Base-by-base conservation (phyloP, 2,113 vertebrate species). In the Aramus guarauna region DNA sequence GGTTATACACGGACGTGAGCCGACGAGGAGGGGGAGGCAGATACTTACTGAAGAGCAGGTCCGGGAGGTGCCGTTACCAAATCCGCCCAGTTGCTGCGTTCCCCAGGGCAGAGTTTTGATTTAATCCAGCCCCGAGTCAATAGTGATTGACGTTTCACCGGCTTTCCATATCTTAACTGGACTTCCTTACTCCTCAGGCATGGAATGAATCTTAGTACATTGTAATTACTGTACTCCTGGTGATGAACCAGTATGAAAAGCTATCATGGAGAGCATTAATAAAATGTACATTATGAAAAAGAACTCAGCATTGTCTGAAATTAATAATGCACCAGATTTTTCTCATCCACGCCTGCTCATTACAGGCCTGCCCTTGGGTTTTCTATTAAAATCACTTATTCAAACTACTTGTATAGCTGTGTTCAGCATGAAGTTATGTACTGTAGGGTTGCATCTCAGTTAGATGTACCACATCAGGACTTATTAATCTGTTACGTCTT, bases 111-210 rank as follows among this genome's bases (percentile, higher is more conserved):
- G 63, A 80, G 59, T 79, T 95, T 66, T 79, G 59, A 87, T 90
- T 95, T 79, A 92, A 71, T 85, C 71, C 5, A 8, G 18, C 77
- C 74, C 74, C 1, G 8, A 80, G 74, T 91, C 84, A 92, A 82
- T 69, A 69, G n/a, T 55, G 77, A 94, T 91, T 76, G 94, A 90
- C 23, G 2, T 95, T 97, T 95, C 62, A 79, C n/a, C 68, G 69
- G 50, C 81, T 95, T 95, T 95, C 85, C 81, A 8, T 91, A 90
- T 85, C 41, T 26, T 92, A 94, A 73, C 93, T 93, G 91, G 90
- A 97, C 91, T 94, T 96, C 71, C 89, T 92, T 87, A 90, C 80
- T 94, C 95, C 96, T 97, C 94, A 97, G 97, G 96, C 97, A 96
- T 97, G 95, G 78, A 96, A 96, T 90, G 92, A 97, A 92, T 96